These are phyloP conservation scores for Pristionchus exspectatus DNA, from an alignment of 2,888 invertebrate genomes.

Conservation along the genomic window DNA sequence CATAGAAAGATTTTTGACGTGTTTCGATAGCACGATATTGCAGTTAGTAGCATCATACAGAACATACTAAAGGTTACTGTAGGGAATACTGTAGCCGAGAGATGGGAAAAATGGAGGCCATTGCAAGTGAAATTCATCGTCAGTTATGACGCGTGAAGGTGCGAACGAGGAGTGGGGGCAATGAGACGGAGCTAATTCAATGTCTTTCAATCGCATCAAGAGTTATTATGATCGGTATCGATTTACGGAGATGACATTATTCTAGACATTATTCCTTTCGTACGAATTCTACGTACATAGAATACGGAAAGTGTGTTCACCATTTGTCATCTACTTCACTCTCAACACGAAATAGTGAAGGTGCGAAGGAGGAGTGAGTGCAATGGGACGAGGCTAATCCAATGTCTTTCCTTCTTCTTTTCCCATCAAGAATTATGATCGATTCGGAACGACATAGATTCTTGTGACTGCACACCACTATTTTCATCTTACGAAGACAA, in stretches of 20 bases:
- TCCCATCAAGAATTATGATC: not conserved
- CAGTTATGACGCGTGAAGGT: constrained; percentile 22
- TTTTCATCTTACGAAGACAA: too few species aligned
- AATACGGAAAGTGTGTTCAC: too few species aligned
- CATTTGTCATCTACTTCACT: too few species aligned
- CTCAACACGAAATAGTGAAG: too few species aligned
- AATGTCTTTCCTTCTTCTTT: not conserved
- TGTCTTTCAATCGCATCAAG: not conserved
- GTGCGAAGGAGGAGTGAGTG: not conserved
- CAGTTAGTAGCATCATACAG: too few species aligned
- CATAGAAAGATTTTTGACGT: too few species aligned
- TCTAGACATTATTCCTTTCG: too few species aligned
- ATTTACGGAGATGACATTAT: too few species aligned
- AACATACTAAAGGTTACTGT: not conserved
- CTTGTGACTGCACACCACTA: too few species aligned
- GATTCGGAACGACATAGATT: not conserved
- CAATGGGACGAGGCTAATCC: not conserved
- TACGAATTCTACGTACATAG: too few species aligned
- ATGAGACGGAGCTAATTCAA: not conserved
- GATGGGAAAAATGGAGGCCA: not conserved
- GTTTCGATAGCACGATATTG: too few species aligned
- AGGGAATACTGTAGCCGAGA: not conserved
- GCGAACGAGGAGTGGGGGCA: not conserved
- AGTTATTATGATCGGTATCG: not conserved
- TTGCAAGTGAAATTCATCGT: not conserved